These are phyloP conservation scores for Cataglyphis cursor DNA, from an alignment of 2,888 invertebrate species.

Conservation along the genomic window DNA sequence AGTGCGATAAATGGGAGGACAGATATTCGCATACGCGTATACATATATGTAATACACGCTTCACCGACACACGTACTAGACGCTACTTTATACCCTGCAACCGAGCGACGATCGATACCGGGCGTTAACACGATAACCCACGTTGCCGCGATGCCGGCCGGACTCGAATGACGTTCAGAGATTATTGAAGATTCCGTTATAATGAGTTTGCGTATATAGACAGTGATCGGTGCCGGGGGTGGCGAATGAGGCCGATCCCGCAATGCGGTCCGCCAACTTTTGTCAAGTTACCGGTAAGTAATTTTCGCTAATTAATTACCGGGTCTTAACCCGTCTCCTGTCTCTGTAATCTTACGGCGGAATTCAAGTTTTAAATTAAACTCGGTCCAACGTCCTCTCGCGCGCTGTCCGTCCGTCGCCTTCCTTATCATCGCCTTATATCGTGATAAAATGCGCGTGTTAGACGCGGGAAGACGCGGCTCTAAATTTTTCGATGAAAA, in stretches of 20 bases:
- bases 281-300: slow-evolving; percentile 64
- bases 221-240: slow-evolving; percentile 16
- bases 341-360: slow-evolving; percentile 64
- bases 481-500: slow-evolving; percentile 1
- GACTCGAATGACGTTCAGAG: slow-evolving; percentile 68
- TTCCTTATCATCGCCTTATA: background rate
- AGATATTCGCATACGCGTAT: slow-evolving; percentile 14
- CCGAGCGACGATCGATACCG: slow-evolving; percentile 70
- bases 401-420: background rate
- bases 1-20: background rate
- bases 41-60: slow-evolving; percentile 68
- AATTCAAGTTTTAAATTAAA: slow-evolving; percentile 74
- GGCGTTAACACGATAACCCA: slow-evolving; percentile 78
- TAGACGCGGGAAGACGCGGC: background rate
- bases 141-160: slow-evolving; percentile 69
- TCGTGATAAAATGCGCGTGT: slow-evolving; percentile 6
- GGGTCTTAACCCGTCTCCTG: slow-evolving; percentile 46
- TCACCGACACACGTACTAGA: slow-evolving; percentile 70
- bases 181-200: slow-evolving; percentile 72
- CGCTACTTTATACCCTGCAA: slow-evolving; percentile 73
- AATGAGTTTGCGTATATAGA: slow-evolving; percentile 72
- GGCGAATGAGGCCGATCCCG: slow-evolving; percentile 56
- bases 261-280: slow-evolving; percentile 52
- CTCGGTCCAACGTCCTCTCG: slow-evolving; percentile 39
- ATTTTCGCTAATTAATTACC: slow-evolving; percentile 73